Conservation (phyloP, 2,113 vertebrate genomes). For the Hemiprocne comata region DNA sequence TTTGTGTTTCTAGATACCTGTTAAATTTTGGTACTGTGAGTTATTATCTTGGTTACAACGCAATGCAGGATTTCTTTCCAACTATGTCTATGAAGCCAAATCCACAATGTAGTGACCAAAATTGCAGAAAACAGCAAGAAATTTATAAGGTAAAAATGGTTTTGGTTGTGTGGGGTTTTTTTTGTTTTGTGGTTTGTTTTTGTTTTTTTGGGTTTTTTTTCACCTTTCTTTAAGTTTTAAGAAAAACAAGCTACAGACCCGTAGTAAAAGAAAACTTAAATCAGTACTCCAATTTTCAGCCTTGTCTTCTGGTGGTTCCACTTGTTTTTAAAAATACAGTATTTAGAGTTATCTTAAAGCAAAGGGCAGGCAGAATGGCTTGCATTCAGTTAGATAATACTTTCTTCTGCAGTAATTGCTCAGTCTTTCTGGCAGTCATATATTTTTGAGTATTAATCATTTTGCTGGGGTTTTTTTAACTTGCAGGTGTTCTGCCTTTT, state of each 20-base stretch:
- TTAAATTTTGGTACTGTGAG: slow-evolving; percentile 94
- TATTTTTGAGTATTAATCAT: background rate
- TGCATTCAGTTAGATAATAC: background rate
- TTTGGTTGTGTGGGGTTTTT: too few relatives aligned
- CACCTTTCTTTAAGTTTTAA: background rate
- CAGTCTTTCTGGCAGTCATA: background rate
- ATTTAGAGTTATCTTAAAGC: background rate
- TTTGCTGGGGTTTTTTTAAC: background rate
- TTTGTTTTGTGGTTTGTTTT: too few relatives aligned
- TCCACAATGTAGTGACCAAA: slow-evolving; percentile 87
- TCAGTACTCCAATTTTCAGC: background rate
- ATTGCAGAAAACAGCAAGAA: slow-evolving; percentile 90
- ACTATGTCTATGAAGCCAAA: slow-evolving; percentile 96
- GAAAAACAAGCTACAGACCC: background rate
- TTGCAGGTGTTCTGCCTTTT: background rate
- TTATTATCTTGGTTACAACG: slow-evolving; percentile 96
- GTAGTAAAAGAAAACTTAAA: background rate
- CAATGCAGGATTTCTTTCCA: slow-evolving; percentile 98
- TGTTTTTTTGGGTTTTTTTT: background rate
- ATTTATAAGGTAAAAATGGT: slow-evolving; percentile 81
- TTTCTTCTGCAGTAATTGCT: background rate
- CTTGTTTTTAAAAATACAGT: background rate
- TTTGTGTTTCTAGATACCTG: slow-evolving; percentile 81
- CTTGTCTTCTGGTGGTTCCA: background rate
- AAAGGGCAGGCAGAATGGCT: background rate